Base-by-base conservation (phyloP, 1,140 invertebrate species). In the Halyomorpha halys region DNA sequence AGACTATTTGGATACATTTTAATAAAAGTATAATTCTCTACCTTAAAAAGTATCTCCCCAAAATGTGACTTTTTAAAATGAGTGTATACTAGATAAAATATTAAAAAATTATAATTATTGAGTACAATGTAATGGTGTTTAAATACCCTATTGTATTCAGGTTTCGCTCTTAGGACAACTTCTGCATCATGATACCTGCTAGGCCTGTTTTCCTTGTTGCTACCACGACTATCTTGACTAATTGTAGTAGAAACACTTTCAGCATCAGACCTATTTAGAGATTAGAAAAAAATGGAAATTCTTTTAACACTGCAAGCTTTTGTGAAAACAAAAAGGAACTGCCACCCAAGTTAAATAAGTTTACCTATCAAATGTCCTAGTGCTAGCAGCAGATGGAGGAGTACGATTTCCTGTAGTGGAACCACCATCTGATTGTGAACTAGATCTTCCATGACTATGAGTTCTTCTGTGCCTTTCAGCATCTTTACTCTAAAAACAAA, bases 161-260 rank as follows among this genome's bases (percentile, higher is more conserved):
- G 71, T 66, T 82, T 81, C 49, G 80, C 80, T 44, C 82, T 74
- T 11, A 85, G 77, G 1, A 86, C 80, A 44, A 68, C 66, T 62
- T 70, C 69, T 13, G 56, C 61, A 19, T 67, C 68, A 27, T 47
- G 61, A 72, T 70, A 66, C 69, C 71, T 25, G 45, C 66, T 70
- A 16, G 72, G 71, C 60, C 73, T 69, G 66, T 79, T 82, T 69
- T 83, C 84, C 68, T 84, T 82, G 67, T 82, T 83, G 59, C 82
- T 84, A 47, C 79, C 81, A 16, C 83, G 80, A 73, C 86, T 88
- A 67, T 89, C 87, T 71, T 89, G 86, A 73, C 86, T 89, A 70
- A 84, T 83, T 66, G 86, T 85, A 9, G 87, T 87, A 9, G 86
- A 85, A 61, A 91, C 83, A 69, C 87, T 90, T 72, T 91, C 89